Conservation (phyloP, 2,888 invertebrate species). For the Baccha elongata region DNA sequence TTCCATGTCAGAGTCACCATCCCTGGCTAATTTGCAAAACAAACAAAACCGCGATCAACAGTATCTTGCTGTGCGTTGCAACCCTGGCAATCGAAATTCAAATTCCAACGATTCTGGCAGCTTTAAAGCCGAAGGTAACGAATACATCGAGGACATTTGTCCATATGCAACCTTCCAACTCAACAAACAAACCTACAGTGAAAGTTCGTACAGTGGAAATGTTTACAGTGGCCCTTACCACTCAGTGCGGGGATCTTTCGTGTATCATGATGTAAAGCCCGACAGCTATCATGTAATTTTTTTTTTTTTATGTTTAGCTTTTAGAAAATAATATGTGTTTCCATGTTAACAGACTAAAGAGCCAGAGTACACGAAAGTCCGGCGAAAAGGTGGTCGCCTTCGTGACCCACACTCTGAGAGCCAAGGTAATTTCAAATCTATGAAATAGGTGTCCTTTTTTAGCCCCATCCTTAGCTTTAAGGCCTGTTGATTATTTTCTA, state of each 20-base stretch:
- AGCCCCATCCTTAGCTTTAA: slow-evolving; percentile 69
- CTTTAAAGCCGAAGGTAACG: slow-evolving; percentile 84
- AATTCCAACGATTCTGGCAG: slow-evolving; percentile 84
- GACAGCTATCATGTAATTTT: slow-evolving; percentile 81
- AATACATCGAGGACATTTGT: slow-evolving; percentile 96
- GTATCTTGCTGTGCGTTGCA: slow-evolving; percentile 88
- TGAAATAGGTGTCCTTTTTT: slow-evolving; percentile 60
- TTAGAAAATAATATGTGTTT: slow-evolving; percentile 18
- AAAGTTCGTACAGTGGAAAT: slow-evolving; percentile 95
- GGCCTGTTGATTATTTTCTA: slow-evolving; percentile 71
- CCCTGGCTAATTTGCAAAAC: slow-evolving; percentile 90
- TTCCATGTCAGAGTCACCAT: slow-evolving; percentile 89
- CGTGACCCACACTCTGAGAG: slow-evolving; percentile 92
- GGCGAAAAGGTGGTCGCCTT: slow-evolving; percentile 91
- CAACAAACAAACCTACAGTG: slow-evolving; percentile 92
- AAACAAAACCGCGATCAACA: slow-evolving; percentile 91
- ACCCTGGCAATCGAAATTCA: slow-evolving; percentile 83
- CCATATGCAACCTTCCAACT: slow-evolving; percentile 96
- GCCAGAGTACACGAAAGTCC: slow-evolving; percentile 91
- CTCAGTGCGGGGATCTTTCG: slow-evolving; percentile 92
- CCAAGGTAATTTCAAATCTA: slow-evolving; percentile 85
- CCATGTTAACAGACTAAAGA: slow-evolving; percentile 84
- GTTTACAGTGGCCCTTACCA: slow-evolving; percentile 94
- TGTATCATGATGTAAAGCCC: slow-evolving; percentile 93
- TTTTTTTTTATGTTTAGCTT: no score